phyloP scores from a whole-genome alignment of 2,113 vertebrate genomes.

The Marmota flaviventris region DNA sequence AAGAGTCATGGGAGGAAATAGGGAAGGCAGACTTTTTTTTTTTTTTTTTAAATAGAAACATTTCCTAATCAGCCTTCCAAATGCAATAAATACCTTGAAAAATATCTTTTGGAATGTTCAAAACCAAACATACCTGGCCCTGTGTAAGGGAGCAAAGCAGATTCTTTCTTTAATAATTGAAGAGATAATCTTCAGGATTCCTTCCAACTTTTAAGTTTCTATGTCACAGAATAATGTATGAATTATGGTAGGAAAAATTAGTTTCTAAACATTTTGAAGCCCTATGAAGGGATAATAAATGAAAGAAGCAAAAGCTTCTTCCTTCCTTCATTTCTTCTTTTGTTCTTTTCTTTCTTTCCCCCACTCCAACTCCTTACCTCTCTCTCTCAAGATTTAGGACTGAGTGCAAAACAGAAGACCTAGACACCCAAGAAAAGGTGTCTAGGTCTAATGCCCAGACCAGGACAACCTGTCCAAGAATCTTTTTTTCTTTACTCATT shows the following conservation, averaged over 20 bases:
- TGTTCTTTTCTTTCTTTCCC: background rate
- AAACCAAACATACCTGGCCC: background rate
- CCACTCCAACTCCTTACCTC: background rate
- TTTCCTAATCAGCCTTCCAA: background rate
- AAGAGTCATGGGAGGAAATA: background rate
- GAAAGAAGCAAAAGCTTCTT: background rate
- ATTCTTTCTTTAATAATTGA: background rate
- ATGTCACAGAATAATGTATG: background rate
- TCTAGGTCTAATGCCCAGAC: background rate
- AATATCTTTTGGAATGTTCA: background rate
- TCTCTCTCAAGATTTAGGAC: background rate
- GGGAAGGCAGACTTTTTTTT: background rate
- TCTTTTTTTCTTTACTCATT: background rate
- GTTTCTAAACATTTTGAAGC: background rate
- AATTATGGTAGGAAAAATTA: background rate
- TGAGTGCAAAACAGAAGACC: background rate
- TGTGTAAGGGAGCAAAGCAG: background rate
- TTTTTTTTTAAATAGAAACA: background rate
- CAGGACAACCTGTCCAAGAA: background rate
- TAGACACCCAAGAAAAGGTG: background rate
- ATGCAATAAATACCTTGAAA: background rate
- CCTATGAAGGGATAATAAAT: background rate
- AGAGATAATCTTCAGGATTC: background rate
- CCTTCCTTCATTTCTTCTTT: background rate
- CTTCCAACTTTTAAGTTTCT: background rate